Evolutionary conservation across 2,113 vertebrate genomes (phyloP).

Genomic region (Sinocyclocheilus rhinocerous): DNA sequence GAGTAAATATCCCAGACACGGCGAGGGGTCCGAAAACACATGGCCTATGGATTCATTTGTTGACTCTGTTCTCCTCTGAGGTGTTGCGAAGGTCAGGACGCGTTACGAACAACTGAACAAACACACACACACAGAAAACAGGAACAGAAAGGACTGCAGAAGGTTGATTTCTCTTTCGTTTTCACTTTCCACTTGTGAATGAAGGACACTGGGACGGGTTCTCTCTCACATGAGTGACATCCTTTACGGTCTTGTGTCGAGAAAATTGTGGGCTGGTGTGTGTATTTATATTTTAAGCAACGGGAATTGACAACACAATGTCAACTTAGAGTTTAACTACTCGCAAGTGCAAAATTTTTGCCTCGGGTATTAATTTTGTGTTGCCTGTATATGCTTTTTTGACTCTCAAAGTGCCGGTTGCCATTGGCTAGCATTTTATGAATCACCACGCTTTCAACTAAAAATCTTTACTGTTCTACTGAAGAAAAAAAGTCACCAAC

Average conservation of each 20-base stretch:
- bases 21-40: slow-evolving; percentile 16
- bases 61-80: neutral
- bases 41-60: neutral
- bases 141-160: neutral
- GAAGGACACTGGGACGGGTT: neutral
- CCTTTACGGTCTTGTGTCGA: neutral
- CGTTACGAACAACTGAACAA: neutral
- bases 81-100: neutral
- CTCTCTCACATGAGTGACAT: neutral
- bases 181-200: slow-evolving; percentile 13
- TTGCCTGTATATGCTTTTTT: neutral
- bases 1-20: neutral
- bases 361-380: neutral
- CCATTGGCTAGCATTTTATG: too few species aligned
- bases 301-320: neutral
- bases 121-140: neutral
- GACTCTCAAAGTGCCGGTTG: too few species aligned
- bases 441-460: neutral
- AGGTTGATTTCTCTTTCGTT: neutral
- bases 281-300: neutral
- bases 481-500: too few species aligned
- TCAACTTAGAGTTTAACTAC: neutral
- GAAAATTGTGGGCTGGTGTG: neutral
- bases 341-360: neutral
- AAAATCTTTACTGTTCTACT: too few species aligned